Evolutionary conservation across 2,797 vertebrate species (phyloP).

Genomic region (Pachyuromys duprasi): DNA sequence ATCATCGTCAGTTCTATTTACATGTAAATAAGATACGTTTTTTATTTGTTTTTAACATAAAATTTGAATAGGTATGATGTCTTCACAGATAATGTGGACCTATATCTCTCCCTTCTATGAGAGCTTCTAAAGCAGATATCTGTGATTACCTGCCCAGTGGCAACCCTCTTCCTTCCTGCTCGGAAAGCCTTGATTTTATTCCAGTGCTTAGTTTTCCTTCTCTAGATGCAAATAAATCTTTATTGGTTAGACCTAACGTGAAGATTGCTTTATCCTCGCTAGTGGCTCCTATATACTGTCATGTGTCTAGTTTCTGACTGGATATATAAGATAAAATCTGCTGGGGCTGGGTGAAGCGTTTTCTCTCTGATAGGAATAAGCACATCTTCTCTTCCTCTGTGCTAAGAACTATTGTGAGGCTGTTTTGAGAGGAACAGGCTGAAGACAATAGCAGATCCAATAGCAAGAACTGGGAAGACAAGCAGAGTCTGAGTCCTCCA

Average conservation of each 20-base stretch:
- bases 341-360: neutral
- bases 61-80: constrained; percentile 41
- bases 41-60: constrained; percentile 51
- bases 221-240: constrained; percentile 1
- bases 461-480: neutral
- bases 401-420: neutral
- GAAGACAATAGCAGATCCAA: neutral
- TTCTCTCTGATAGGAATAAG: neutral
- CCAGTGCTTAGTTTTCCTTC: neutral
- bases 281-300: neutral
- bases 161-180: neutral
- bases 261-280: neutral
- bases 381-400: neutral
- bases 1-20: constrained; percentile 62
- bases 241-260: neutral
- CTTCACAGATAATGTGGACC: constrained; percentile 23
- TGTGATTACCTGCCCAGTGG: neutral
- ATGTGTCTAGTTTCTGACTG: neutral
- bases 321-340: neutral
- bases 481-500: neutral
- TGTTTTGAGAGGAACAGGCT: neutral
- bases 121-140: neutral
- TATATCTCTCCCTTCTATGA: constrained; percentile 16
- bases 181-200: neutral
- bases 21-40: constrained; percentile 36